Percentiles rank a stretch among this genome's conserved stretches.
phyloP scores from a whole-genome alignment of 2,797 vertebrate genomes.

The Microchirus variegatus region DNA sequence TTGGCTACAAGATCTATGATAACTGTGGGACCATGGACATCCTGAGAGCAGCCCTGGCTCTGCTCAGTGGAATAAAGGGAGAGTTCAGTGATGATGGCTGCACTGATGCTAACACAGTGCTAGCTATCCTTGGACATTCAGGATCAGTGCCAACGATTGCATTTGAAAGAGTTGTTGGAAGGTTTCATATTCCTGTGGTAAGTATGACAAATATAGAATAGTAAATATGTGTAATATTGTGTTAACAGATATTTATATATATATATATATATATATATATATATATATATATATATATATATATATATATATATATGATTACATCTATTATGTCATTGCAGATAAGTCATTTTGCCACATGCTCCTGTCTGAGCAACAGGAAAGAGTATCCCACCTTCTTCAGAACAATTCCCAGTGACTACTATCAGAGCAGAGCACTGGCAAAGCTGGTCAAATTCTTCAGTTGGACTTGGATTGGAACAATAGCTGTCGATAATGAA shows the following conservation, averaged over 20 bases:
- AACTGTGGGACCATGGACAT: slow-evolving; percentile 80
- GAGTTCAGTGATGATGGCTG: slow-evolving; percentile 59
- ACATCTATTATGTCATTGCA: slow-evolving; percentile 40
- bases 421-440: slow-evolving; percentile 81
- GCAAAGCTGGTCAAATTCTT: slow-evolving; percentile 79
- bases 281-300: too few relatives aligned
- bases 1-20: slow-evolving; percentile 80
- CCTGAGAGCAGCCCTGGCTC: slow-evolving; percentile 74
- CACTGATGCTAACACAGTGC: slow-evolving; percentile 63
- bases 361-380: slow-evolving; percentile 81
- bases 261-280: too few relatives aligned
- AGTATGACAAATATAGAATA: slow-evolving; percentile 81
- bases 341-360: slow-evolving; percentile 84
- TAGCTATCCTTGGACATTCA: slow-evolving; percentile 82
- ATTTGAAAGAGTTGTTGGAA: slow-evolving; percentile 74
- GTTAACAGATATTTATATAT: too few relatives aligned
- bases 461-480: slow-evolving; percentile 83
- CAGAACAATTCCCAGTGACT: slow-evolving; percentile 83
- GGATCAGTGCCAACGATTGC: slow-evolving; percentile 82
- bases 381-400: slow-evolving; percentile 80
- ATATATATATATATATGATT: too few relatives aligned
- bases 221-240: slow-evolving; percentile 42
- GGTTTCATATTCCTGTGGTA: slow-evolving; percentile 82
- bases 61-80: slow-evolving; percentile 65
- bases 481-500: slow-evolving; percentile 64